Percentiles rank a stretch among this genome's conserved stretches.
Conservation (phyloP, 2,113 vertebrate genomes). For the Globicephala melas region DNA sequence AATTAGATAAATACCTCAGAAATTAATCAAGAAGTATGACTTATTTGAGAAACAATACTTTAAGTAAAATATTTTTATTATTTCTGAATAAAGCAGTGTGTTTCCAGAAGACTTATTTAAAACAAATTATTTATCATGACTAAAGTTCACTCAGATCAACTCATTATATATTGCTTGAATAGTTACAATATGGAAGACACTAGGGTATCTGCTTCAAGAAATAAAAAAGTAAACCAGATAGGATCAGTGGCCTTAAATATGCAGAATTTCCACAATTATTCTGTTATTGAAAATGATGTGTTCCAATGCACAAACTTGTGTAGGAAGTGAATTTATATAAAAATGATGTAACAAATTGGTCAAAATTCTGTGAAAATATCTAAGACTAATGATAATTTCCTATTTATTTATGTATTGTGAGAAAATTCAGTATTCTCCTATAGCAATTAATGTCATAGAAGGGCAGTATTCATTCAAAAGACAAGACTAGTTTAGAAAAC, state of each 20-base stretch:
- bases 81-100: not conserved
- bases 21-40: not conserved
- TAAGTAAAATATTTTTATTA: not conserved
- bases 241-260: not conserved
- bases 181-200: not conserved
- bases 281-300: not conserved
- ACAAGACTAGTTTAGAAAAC: not conserved
- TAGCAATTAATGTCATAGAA: not conserved
- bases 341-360: not conserved
- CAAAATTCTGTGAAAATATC: not conserved
- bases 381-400: not conserved
- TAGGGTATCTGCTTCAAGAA: not conserved
- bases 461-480: not conserved
- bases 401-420: not conserved
- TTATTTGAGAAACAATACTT: conserved; percentile 21
- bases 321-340: not conserved
- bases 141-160: not conserved
- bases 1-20: not conserved
- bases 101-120: not conserved
- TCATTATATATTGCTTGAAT: not conserved
- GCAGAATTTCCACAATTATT: not conserved
- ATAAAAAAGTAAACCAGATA: not conserved
- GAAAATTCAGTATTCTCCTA: not conserved
- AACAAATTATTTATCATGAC: not conserved
- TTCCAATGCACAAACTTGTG: not conserved